Conservation (phyloP, 2,113 vertebrate genomes). For the Propithecus coquereli region DNA sequence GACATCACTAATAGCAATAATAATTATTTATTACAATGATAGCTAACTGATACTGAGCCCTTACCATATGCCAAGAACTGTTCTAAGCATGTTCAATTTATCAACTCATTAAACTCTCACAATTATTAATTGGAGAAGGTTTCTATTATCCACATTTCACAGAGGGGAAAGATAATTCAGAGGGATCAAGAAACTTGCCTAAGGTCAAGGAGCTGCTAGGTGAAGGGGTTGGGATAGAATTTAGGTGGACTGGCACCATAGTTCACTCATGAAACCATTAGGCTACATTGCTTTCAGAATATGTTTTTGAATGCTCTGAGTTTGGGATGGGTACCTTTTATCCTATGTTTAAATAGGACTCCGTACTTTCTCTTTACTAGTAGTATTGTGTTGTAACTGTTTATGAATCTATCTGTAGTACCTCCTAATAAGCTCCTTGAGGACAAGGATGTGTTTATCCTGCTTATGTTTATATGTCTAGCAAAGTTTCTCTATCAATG, state of each 20-base stretch:
- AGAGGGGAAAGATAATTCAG: background rate
- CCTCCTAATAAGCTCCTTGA: background rate
- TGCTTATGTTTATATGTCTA: background rate
- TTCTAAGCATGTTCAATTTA: slow-evolving; percentile 10
- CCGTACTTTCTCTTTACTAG: background rate
- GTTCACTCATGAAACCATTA: background rate
- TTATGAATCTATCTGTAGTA: background rate
- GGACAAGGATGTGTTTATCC: background rate
- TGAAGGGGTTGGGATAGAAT: background rate
- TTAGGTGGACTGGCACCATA: background rate
- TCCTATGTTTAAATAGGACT: background rate
- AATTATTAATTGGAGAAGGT: background rate
- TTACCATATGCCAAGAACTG: slow-evolving; percentile 9
- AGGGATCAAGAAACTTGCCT: background rate
- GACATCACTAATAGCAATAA: background rate
- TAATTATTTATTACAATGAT: slow-evolving; percentile 37
- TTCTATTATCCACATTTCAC: background rate
- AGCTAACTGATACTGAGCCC: background rate
- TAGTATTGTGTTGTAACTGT: background rate
- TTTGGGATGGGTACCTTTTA: background rate
- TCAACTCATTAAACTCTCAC: background rate
- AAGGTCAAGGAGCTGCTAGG: background rate
- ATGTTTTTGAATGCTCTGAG: background rate
- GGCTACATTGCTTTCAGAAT: background rate
- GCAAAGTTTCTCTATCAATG: background rate